Evolutionary conservation across 2,113 vertebrate genomes (phyloP), one percentile per base, ranked within the genome.

Genomic region (Grantiella picta): DNA sequence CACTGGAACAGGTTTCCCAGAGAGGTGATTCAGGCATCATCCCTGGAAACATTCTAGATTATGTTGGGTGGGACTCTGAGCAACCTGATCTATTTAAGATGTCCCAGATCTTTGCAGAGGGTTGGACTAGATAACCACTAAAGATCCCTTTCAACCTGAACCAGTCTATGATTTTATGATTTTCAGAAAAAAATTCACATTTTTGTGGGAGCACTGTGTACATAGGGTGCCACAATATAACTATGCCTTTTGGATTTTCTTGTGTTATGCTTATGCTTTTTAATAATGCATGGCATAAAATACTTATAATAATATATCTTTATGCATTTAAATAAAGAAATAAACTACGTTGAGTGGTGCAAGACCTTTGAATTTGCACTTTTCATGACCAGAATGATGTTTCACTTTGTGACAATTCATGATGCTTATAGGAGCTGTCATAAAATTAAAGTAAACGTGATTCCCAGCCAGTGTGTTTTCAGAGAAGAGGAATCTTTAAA

Each of bases 31-130:
- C 25, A 56, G 54, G 9, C 3, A 11, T 12, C 33, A 50, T 40
- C 10, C 25, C 12, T 65, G 33, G 40, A 82, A 79, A n/a, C 3
- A 4, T 57, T 61, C 12, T 9, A 40, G 7, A 10, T 70, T 23
- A 44, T 21, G 3, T 16, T 82, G 15, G 33, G 17, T 0, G 1
- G 5, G 7, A 1, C 7, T 70, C 23, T 78, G 45, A 75, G 29
- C 10, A 86, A 56, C 20, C 8, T 57, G 9, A 45, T 40, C 8
- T 79, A 11, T 10, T 27, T 73, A 64, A 65, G 14, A 60, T n/a
- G 2, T 38, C 18, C 19, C 4, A n/a, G 10, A 1, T n/a, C 5
- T 49, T 7, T 65, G 19, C 25, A n/a, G 17, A 2, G 12, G 3
- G 0, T n/a, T 82, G 27, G 9, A 47, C 17, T 42, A 47, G 2